Evolutionary conservation across 2,888 invertebrate species (phyloP).

Genomic region (Tinea trinotella): DNA sequence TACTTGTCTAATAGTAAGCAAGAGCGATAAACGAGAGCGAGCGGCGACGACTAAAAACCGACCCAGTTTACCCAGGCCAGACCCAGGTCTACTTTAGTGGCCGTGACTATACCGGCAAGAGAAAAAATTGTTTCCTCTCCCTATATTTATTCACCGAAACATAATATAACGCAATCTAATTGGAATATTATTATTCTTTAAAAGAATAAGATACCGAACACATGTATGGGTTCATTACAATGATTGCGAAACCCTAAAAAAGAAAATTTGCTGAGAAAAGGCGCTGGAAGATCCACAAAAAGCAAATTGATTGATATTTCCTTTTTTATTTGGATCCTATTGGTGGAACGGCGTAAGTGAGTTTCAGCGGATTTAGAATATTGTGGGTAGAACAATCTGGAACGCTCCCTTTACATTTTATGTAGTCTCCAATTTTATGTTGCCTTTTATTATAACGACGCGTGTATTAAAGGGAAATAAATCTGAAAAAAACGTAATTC

Average conservation of each 20-base stretch:
- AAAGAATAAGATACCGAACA: neutral
- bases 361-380: neutral
- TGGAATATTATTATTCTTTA: neutral
- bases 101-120: too few relatives aligned
- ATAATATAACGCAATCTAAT: too few relatives aligned
- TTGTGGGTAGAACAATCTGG: neutral
- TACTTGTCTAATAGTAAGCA: too few relatives aligned
- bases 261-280: neutral
- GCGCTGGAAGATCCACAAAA: slow-evolving; percentile 3
- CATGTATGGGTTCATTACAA: neutral
- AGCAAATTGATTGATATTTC: slow-evolving; percentile 11
- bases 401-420: neutral
- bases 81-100: too few relatives aligned
- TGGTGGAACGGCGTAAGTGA: neutral
- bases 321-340: neutral
- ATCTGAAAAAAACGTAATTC: too few relatives aligned
- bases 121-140: too few relatives aligned
- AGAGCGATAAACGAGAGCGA: too few relatives aligned
- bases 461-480: too few relatives aligned
- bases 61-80: too few relatives aligned
- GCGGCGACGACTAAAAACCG: too few relatives aligned
- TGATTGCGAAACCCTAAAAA: slow-evolving; percentile 3
- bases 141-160: too few relatives aligned
- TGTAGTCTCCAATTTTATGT: neutral
- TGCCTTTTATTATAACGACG: neutral